Evolutionary conservation across 2,888 invertebrate genomes (phyloP), one percentile per base, ranked within the genome.

Genomic region (Nebria brevicollis): DNA sequence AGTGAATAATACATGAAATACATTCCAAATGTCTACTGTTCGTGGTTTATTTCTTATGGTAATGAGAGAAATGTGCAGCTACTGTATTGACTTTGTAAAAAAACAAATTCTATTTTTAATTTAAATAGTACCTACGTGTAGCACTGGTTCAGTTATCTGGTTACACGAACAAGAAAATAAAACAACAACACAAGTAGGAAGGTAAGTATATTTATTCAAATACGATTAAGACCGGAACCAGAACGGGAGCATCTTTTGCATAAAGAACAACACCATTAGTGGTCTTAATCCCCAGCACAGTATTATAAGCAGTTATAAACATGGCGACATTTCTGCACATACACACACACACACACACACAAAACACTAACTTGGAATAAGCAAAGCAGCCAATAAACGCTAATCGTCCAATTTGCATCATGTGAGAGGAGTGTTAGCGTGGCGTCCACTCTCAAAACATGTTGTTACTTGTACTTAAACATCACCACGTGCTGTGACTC

Each of bases 301-400:
- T 54, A 54, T 54, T 54, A 54, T 54, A 54, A 54, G 54, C 54
- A 54, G 54, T 54, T 54, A 54, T 54, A 54, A 54, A 54, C 54
- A 54, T 54, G 54, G 11, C 8, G 54, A 54, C 54, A 54, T 54
- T 54, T 54, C 54, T 54, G 54, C 8, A 54, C 54, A 54, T 7
- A 54, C 54, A 54, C 54, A 43, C 54, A 54, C 8, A 54, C 54
- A 54, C 1, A 54, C 54, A 54, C 54, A 43, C 54, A 54, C 7
- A 54, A 54, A 54, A 54, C 54, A 54, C 34, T 54, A 3, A 13
- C 54, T 54, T 54, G 54, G 54, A 54, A 54, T 54, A 54, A 54
- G 54, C 54, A 54, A 54, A 54, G 13, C 13, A 54, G 54, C 54
- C 54, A 54, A 54, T 54, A 54, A 54, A 54, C 54, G 54, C 54